Percentiles rank a stretch among this genome's conserved stretches.
Conservation (phyloP, 2,113 vertebrate species). For the Nycticebus coucang region DNA sequence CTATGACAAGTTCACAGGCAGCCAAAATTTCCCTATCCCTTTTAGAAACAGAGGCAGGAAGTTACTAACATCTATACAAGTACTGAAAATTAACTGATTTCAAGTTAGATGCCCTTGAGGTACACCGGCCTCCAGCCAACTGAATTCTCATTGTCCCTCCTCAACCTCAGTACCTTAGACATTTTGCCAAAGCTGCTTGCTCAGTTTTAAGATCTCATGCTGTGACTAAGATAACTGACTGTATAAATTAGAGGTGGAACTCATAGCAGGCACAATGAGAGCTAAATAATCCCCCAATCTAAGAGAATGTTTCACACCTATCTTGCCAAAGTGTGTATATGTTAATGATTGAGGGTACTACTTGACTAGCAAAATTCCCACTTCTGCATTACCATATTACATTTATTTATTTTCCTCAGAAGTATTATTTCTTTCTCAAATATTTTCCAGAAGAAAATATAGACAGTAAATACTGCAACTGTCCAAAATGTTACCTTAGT, state of each 20-base stretch:
- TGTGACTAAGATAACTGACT: conserved; percentile 71
- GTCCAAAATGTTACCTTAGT: not conserved
- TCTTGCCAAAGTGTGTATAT: conserved; percentile 32
- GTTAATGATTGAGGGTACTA: not conserved
- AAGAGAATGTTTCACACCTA: conserved; percentile 54
- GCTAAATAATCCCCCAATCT: conserved; percentile 35
- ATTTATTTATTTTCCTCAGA: not conserved
- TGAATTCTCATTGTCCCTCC: conserved; percentile 18
- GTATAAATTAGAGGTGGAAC: conserved; percentile 72
- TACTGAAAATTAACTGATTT: conserved; percentile 70
- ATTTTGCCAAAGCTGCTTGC: conserved; percentile 66
- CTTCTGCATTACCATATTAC: not conserved
- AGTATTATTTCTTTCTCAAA: not conserved
- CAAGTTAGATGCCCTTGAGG: conserved; percentile 59
- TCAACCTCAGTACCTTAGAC: conserved; percentile 52
- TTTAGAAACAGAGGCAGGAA: conserved; percentile 72
- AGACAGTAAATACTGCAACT: not conserved
- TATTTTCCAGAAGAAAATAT: conserved; percentile 22
- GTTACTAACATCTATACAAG: conserved; percentile 72
- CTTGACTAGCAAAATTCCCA: not conserved
- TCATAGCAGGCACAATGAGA: conserved; percentile 48
- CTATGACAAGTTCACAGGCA: conserved; percentile 71
- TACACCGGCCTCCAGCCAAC: conserved; percentile 67
- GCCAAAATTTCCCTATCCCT: conserved; percentile 68
- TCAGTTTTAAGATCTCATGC: conserved; percentile 67